Percentiles rank a stretch among this genome's conserved stretches.
Conservation (phyloP, 1,140 invertebrate species). For the Oppia nitens region DNA sequence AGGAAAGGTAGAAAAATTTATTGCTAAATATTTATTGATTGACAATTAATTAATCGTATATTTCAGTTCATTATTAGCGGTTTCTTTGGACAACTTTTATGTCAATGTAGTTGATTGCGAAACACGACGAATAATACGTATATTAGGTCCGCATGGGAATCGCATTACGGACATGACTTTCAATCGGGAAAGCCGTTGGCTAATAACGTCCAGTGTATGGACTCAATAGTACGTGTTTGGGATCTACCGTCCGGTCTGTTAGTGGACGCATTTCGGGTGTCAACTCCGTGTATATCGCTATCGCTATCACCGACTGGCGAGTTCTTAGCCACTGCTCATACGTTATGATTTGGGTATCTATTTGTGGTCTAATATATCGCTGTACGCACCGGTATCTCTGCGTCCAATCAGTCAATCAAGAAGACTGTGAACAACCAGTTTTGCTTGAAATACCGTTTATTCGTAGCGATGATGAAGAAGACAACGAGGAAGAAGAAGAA, state of each 20-base stretch:
- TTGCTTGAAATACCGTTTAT: slow-evolving; percentile 39
- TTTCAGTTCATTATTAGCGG: slow-evolving; percentile 47
- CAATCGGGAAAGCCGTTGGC: slow-evolving; percentile 70
- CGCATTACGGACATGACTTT: slow-evolving; percentile 70
- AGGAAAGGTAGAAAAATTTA: too few relatives aligned
- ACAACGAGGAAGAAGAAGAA: slow-evolving; percentile 21
- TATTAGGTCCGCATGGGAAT: slow-evolving; percentile 56
- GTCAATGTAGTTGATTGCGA: slow-evolving; percentile 66
- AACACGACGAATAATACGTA: slow-evolving; percentile 55
- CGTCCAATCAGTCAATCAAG: slow-evolving; percentile 50
- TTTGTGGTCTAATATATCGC: slow-evolving; percentile 76
- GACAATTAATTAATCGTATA: slow-evolving; percentile 4
- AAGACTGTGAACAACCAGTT: slow-evolving; percentile 36
- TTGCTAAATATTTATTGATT: slow-evolving; percentile 2
- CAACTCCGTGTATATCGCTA: slow-evolving; percentile 59
- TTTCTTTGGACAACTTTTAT: slow-evolving; percentile 64
- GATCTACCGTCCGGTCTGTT: slow-evolving; percentile 58
- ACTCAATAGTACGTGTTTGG: slow-evolving; percentile 72
- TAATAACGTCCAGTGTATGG: slow-evolving; percentile 70
- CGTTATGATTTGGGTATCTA: slow-evolving; percentile 74
- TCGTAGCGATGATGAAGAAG: slow-evolving; percentile 21
- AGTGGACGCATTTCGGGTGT: slow-evolving; percentile 39
- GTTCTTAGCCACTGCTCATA: slow-evolving; percentile 71
- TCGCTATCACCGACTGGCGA: slow-evolving; percentile 77
- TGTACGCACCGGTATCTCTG: slow-evolving; percentile 62